Percentiles rank a stretch among this genome's conserved stretches.
These are phyloP conservation scores for Sparidentex hasta DNA, from an alignment of 2,797 vertebrate species.

Conservation along the genomic window DNA sequence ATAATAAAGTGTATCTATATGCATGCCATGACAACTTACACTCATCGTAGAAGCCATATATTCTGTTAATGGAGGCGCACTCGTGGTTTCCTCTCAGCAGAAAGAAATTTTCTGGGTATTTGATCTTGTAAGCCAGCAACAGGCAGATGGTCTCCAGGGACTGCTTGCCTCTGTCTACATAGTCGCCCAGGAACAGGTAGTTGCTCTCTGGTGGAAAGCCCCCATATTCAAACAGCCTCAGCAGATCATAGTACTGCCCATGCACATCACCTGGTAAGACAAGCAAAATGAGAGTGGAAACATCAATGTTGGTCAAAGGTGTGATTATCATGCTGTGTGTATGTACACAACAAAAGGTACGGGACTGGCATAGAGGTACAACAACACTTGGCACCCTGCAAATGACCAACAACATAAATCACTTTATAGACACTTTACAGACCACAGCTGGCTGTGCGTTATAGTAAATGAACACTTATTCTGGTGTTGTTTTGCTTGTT, in stretches of 20 bases:
- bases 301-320: slow-evolving; percentile 22
- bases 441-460: neutral
- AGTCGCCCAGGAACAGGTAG: slow-evolving; percentile 90
- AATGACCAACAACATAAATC: slow-evolving; percentile 12
- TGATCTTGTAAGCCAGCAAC: slow-evolving; percentile 89
- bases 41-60: slow-evolving; percentile 91
- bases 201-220: slow-evolving; percentile 90
- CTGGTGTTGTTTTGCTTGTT: slow-evolving; percentile 7
- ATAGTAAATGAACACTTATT: slow-evolving; percentile 12
- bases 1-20: neutral
- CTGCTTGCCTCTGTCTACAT: slow-evolving; percentile 90
- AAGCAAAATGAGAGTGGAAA: slow-evolving; percentile 25
- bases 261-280: slow-evolving; percentile 86
- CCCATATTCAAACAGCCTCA: slow-evolving; percentile 89
- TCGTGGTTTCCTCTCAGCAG: slow-evolving; percentile 90
- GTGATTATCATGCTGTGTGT: slow-evolving; percentile 30
- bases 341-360: slow-evolving; percentile 54
- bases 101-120: slow-evolving; percentile 91
- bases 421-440: too few relatives aligned
- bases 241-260: slow-evolving; percentile 89
- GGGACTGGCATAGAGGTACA: slow-evolving; percentile 38
- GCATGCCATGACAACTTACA: slow-evolving; percentile 80
- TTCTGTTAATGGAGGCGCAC: slow-evolving; percentile 90
- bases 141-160: slow-evolving; percentile 90
- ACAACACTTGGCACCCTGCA: slow-evolving; percentile 37